Percentiles rank a stretch among this genome's conserved stretches.
Evolutionary conservation across 2,113 vertebrate genomes (phyloP).

Genomic region (Hiodon alosoides): DNA sequence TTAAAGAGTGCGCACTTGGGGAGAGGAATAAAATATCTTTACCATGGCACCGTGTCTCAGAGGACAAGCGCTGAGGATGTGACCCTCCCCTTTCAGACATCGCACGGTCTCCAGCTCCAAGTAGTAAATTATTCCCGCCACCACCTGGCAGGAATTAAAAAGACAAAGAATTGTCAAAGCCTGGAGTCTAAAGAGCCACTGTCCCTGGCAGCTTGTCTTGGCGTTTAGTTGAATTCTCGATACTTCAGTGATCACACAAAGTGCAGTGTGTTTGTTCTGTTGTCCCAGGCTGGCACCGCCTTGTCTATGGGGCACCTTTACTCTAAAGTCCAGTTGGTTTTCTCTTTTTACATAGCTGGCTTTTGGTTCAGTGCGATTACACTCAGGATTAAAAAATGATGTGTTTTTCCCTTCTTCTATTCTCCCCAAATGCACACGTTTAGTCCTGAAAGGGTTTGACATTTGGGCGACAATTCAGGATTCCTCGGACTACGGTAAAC

Average conservation of each 20-base stretch:
- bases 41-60: background rate
- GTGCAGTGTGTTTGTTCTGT: no score
- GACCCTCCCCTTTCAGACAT: background rate
- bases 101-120: constrained; percentile 7
- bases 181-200: no score
- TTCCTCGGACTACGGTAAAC: background rate
- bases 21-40: background rate
- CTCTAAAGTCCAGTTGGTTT: no score
- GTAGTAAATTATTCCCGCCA: constrained; percentile 8
- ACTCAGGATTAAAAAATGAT: no score
- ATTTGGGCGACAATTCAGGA: background rate
- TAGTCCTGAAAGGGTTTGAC: background rate
- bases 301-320: no score
- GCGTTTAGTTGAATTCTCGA: no score
- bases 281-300: no score
- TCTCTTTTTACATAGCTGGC: no score
- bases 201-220: no score
- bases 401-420: no score
- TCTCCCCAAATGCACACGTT: background rate
- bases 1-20: background rate
- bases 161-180: background rate
- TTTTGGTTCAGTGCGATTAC: no score
- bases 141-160: constrained; percentile 3
- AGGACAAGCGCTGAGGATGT: constrained; percentile 5
- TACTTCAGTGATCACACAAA: no score